A percentile compares a stretch with the other conserved stretches of the same genome.
phyloP scores from a whole-genome alignment of 92 coral and sea anemone genomes.

The Desmophyllum pertusum region DNA sequence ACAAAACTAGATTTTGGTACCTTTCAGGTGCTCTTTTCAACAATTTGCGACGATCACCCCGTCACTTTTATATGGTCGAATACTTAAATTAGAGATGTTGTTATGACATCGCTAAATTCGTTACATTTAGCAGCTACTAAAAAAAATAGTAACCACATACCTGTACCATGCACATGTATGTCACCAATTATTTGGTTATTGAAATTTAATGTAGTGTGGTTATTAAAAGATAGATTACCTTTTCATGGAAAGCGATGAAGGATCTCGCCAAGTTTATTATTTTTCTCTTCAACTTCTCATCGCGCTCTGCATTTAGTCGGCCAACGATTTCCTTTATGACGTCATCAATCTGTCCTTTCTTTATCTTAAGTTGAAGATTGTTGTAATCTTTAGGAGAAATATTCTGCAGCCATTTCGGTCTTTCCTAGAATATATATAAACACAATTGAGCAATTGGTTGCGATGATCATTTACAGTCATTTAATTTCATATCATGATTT shows the following conservation, averaged over 20 bases:
- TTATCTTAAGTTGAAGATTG: neutral
- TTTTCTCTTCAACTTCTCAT: neutral
- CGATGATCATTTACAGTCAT: neutral
- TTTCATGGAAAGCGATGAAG: neutral
- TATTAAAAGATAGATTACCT: neutral
- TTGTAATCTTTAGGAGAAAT: neutral
- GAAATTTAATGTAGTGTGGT: neutral
- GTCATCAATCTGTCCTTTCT: neutral
- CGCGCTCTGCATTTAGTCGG: neutral
- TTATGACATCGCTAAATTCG: too few relatives aligned
- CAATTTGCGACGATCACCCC: too few relatives aligned
- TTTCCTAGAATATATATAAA: neutral
- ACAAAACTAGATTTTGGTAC: too few relatives aligned
- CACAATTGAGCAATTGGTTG: neutral
- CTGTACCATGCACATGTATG: too few relatives aligned
- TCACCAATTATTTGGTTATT: neutral
- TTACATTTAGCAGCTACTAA: too few relatives aligned
- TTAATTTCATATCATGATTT: too few relatives aligned
- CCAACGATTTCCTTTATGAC: neutral
- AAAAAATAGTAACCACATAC: too few relatives aligned
- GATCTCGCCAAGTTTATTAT: constrained; percentile 16
- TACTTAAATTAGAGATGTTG: too few relatives aligned
- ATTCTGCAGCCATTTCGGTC: neutral
- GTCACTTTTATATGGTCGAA: too few relatives aligned
- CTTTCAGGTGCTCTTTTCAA: too few relatives aligned